Evolutionary conservation across 2,797 vertebrate genomes (phyloP).

Genomic region (Onychomys torridus): DNA sequence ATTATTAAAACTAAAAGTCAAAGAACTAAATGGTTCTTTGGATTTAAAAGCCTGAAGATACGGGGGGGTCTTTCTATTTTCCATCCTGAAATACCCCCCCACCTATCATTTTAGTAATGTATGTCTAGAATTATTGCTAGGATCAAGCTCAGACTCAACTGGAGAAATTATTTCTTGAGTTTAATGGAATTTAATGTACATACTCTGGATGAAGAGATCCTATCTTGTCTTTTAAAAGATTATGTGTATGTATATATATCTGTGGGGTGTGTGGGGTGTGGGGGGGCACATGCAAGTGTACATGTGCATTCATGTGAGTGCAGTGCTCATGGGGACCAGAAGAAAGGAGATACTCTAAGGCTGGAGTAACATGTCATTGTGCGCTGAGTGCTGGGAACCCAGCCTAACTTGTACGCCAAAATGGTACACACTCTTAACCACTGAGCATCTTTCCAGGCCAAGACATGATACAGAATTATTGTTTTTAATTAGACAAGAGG

Average conservation of each 20-base stretch:
- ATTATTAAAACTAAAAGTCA: not conserved
- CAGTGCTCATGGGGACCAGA: not conserved
- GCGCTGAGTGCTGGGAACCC: not conserved
- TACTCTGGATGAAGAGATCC: not conserved
- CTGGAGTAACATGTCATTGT: not conserved
- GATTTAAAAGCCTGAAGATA: not conserved
- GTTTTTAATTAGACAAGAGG: constrained; percentile 35
- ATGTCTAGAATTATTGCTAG: not conserved
- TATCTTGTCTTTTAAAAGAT: not conserved
- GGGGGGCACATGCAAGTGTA: not conserved
- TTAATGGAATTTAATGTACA: not conserved
- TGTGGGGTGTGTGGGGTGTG: not conserved
- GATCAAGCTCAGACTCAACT: not conserved
- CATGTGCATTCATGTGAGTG: no score
- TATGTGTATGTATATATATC: not conserved
- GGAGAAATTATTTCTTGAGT: not conserved
- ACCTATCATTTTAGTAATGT: not conserved
- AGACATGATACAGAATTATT: not conserved
- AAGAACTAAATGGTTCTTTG: not conserved
- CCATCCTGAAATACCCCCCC: not conserved
- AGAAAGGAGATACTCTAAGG: not conserved
- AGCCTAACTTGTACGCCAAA: not conserved
- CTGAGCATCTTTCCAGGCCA: not conserved
- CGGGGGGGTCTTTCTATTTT: not conserved
- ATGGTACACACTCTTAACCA: fast-evolving